Percentiles rank a stretch among this genome's conserved stretches.
phyloP scores from a whole-genome alignment of 2,113 vertebrate species.

The Excalfactoria chinensis region DNA sequence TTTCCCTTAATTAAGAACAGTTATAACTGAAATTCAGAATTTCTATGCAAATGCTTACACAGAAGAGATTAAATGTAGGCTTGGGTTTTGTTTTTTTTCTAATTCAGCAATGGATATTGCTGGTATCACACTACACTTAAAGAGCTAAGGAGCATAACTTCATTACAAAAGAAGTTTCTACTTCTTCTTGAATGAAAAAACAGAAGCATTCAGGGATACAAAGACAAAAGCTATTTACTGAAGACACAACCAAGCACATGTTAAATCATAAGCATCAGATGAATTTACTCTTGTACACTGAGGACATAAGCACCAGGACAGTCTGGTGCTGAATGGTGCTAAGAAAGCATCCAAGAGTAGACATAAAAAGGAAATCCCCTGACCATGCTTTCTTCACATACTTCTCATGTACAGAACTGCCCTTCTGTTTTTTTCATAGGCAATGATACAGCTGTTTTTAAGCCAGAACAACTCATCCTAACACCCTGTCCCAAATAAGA shows the following conservation, averaged over 20 bases:
- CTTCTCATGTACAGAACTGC: not conserved
- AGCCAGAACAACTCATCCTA: not conserved
- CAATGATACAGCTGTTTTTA: not conserved
- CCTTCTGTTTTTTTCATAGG: not conserved
- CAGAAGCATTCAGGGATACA: not conserved
- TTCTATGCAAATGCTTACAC: not conserved
- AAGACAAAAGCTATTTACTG: not conserved
- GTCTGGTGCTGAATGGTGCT: accelerated
- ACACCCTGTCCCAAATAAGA: not conserved
- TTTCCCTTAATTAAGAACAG: not conserved
- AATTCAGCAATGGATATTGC: not conserved
- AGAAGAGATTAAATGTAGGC: not conserved
- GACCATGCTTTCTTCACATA: not conserved
- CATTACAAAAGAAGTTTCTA: not conserved
- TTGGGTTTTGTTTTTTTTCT: not conserved
- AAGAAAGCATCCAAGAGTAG: not conserved
- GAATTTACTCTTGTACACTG: not conserved
- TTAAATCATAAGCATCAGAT: not conserved
- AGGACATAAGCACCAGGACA: not conserved
- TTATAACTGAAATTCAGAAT: not conserved
- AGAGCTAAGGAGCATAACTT: not conserved
- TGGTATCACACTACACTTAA: not conserved
- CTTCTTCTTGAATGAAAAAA: not conserved
- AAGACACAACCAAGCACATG: not conserved
- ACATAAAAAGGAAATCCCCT: not conserved